These are phyloP conservation scores for Drosophila meridionalis DNA, from an alignment of 2,888 invertebrate genomes.

Conservation along the genomic window DNA sequence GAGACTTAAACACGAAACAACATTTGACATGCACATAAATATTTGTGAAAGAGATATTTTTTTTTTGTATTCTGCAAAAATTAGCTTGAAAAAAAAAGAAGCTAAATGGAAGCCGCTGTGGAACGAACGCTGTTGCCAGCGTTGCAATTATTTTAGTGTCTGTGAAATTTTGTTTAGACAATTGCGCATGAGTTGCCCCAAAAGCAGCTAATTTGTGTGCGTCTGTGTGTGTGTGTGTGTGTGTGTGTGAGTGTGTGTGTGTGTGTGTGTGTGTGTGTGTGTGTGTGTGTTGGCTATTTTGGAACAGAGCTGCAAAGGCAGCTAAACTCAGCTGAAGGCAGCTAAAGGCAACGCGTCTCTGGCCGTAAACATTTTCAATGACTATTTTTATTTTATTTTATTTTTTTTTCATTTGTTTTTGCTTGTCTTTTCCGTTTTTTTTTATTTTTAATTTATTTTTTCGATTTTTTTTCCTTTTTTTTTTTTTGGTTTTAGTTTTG, in stretches of 20 bases:
- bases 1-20: neutral
- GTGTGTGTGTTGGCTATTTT: slow-evolving; percentile 60
- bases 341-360: slow-evolving; percentile 39
- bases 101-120: slow-evolving; percentile 17
- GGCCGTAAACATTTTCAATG: slow-evolving; percentile 78
- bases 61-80: neutral
- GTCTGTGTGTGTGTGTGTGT: slow-evolving; percentile 10
- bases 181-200: slow-evolving; percentile 36
- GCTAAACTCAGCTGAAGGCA: slow-evolving; percentile 29
- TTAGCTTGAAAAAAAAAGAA: slow-evolving; percentile 3
- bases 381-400: slow-evolving; percentile 78
- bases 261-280: slow-evolving; percentile 15
- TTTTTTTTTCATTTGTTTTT: slow-evolving; percentile 60
- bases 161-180: slow-evolving; percentile 60
- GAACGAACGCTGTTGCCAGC: slow-evolving; percentile 21
- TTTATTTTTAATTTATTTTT: slow-evolving; percentile 20
- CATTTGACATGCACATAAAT: neutral
- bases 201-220: slow-evolving; percentile 49
- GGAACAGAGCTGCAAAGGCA: slow-evolving; percentile 57
- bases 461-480: slow-evolving; percentile 12
- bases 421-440: slow-evolving; percentile 28
- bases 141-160: slow-evolving; percentile 49
- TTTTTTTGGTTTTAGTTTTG: slow-evolving; percentile 54
- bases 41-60: neutral
- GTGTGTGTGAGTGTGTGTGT: slow-evolving; percentile 5